Evolutionary conservation across 2,113 vertebrate species (phyloP), one percentile per base, ranked within the genome.

Genomic region (Meriones unguiculatus): DNA sequence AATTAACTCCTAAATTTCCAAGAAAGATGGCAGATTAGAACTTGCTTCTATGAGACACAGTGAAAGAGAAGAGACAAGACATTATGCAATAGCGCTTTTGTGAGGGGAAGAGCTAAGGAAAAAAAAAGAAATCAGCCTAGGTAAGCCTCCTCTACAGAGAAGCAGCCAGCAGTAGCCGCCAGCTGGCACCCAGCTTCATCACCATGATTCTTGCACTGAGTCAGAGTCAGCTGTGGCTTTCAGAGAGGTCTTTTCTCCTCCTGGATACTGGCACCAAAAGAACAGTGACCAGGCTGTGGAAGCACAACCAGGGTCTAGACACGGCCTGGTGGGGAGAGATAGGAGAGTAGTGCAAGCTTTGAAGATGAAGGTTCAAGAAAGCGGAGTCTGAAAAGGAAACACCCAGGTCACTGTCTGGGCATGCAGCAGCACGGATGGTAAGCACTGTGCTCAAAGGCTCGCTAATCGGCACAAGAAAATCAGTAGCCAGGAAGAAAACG

Each of bases 401-500:
- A 69, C 41, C 62, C 2, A 5, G 59, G 28, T 67, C 62, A 67
- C 38, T 84, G 64, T 25, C 46, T 54, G 65, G 85, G 65, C 41
- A 87, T 5, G 85, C 65, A 87, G 32, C 11, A 69, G 28, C 65
- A 13, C 14, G 65, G 64, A 70, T 54, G 20, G 65, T n/a, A 87
- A 69, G 85, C 46, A 54, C 7, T 54, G 85, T 87, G 65, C 85
- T 87, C 12, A 54, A 87, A 69, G 30, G 52, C 65, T 87, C 2
- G 0, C 85, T 67, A 35, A 87, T 70, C 65, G 24, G 46, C 30
- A 25, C 38, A 54, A 70, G 64, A 52, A 87, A 87, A 70, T 69
- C 85, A 70, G 85, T 52, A 87, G 85, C 65, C 85, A 87, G 65
- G 22, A 87, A 87, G 85, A 70, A 70, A 70, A 87, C 65, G 17